These are phyloP conservation scores for Pelochelys cantorii DNA, from an alignment of 2,797 vertebrate genomes.

Conservation along the genomic window DNA sequence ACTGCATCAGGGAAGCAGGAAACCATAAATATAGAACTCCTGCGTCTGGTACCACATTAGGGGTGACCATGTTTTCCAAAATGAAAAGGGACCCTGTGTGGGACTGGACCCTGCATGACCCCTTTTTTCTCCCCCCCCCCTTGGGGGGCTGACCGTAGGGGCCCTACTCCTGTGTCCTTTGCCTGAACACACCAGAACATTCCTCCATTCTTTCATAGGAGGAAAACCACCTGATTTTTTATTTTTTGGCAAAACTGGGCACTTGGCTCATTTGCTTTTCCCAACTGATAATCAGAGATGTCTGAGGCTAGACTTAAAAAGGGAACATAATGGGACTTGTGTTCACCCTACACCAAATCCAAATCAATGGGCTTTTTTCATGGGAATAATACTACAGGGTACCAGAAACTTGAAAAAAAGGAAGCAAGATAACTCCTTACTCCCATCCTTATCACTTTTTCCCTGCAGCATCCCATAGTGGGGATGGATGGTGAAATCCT, in stretches of 20 bases:
- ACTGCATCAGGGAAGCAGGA: background rate
- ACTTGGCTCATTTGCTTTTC: background rate
- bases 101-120: too few relatives aligned
- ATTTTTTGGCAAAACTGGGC: background rate
- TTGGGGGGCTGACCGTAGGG: background rate
- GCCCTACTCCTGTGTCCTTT: too few relatives aligned
- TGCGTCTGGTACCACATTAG: background rate
- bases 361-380: background rate
- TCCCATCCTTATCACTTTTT: background rate
- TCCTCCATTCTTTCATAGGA: background rate
- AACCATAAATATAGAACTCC: background rate
- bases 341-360: background rate
- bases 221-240: rapidly evolving
- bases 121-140: too few relatives aligned
- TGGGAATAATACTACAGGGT: background rate
- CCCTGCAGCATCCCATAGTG: rapidly evolving
- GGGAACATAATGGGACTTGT: background rate
- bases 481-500: rapidly evolving
- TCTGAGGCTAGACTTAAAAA: background rate
- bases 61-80: background rate
- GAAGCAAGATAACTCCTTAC: background rate
- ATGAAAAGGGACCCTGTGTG: background rate
- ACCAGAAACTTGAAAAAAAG: background rate
- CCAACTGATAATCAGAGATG: background rate
- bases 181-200: background rate